Evolutionary conservation across 2,888 invertebrate species (phyloP), one percentile per base, ranked within the genome.

Genomic region (Sesia bembeciformis): DNA sequence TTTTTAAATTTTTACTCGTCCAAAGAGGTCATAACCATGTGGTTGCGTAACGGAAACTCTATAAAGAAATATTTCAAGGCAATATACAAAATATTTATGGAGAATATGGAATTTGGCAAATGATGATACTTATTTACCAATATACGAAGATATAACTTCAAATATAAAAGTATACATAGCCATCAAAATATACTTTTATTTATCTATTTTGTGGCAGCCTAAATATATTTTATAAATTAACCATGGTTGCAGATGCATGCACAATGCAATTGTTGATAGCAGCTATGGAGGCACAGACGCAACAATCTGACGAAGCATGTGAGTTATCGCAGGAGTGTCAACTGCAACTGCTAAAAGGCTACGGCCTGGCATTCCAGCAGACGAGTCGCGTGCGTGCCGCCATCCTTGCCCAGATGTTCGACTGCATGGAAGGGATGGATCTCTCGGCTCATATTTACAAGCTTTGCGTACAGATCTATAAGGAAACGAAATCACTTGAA

Each of bases 211-310:
- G 23, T 23, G 23, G 23, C 2, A 23, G 23, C 23, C 23, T 23
- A 23, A 23, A 23, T 23, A 2, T 23, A 23, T 23, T 23, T 23
- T 43, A 8, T n/a, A 46, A 46, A 46, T 4, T 4, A 8, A 46
- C 7, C 8, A 46, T 50, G 38, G 52, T 75, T 76, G 49, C 71
- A 88, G 89, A 89, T 66, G 88, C 87, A 7, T 89, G 89, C 59
- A 88, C 78, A 40, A 89, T 89, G 88, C 87, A 88, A 64, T 60
- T 89, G 53, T 66, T 89, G 52, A 78, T 88, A 74, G 81, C 88
- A 2, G 85, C 87, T 0, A 84, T 87, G 87, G 88, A 89, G 61
- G 63, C 76, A 0, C 88, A 88, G 56, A 84, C 82, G 0, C 74
- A 77, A n/a, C 74, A 79, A 53, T 60, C 69, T 0, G 88, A 88